These are phyloP conservation scores for Periparus ater DNA, from an alignment of 2,797 vertebrate genomes.

Conservation along the genomic window DNA sequence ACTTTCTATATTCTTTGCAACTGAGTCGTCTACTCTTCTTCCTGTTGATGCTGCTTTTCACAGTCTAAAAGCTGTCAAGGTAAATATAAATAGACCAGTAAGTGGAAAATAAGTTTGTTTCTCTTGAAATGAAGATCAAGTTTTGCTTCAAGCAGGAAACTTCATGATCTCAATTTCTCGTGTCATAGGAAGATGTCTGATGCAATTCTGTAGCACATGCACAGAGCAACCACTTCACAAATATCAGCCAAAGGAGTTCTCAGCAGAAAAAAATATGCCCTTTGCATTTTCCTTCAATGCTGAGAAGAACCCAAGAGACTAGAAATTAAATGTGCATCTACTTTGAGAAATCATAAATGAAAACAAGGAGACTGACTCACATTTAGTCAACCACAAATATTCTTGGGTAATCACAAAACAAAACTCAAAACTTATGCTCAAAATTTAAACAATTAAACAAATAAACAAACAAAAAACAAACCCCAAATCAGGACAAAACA, in stretches of 20 bases:
- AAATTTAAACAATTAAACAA: background rate
- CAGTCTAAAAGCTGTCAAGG: background rate
- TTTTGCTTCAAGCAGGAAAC: background rate
- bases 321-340: background rate
- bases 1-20: background rate
- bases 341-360: background rate
- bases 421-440: background rate
- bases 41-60: background rate
- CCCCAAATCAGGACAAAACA: background rate
- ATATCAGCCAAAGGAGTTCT: background rate
- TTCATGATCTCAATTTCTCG: background rate
- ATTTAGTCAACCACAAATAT: background rate
- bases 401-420: background rate
- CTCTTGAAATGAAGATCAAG: background rate
- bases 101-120: background rate
- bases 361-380: background rate
- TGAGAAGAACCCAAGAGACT: background rate
- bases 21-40: background rate
- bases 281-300: background rate
- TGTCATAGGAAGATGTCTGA: background rate
- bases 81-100: background rate
- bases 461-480: background rate
- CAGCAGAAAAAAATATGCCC: background rate
- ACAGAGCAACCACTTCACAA: background rate
- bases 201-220: background rate